Percentiles rank a stretch among this genome's conserved stretches.
These are phyloP conservation scores for Litocranius walleri DNA, from an alignment of 2,113 vertebrate genomes.

Conservation along the genomic window DNA sequence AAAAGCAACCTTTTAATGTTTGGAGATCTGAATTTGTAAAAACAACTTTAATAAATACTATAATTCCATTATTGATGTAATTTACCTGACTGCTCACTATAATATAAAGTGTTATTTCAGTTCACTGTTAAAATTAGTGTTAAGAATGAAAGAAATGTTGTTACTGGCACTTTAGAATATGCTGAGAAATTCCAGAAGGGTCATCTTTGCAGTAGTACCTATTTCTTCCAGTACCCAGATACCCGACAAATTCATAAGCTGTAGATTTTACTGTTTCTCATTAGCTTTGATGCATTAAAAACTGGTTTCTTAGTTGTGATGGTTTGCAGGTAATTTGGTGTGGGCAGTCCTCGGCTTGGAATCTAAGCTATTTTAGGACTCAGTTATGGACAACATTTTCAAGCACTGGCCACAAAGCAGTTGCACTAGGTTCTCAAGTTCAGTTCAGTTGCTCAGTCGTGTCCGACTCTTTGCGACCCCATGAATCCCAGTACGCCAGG, in stretches of 20 bases:
- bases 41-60: slow-evolving; percentile 58
- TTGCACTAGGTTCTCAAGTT: background rate
- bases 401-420: background rate
- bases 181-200: background rate
- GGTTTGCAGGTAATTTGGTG: background rate
- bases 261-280: background rate
- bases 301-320: background rate
- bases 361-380: background rate
- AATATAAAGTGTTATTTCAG: background rate
- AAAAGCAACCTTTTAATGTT: slow-evolving; percentile 15
- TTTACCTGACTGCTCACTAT: background rate
- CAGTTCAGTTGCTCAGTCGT: too few relatives aligned
- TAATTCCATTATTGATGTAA: background rate
- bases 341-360: background rate
- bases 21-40: slow-evolving; percentile 14
- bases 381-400: background rate
- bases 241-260: background rate
- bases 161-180: slow-evolving; percentile 12
- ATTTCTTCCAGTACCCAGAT: background rate
- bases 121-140: slow-evolving; percentile 12
- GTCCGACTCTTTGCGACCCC: too few relatives aligned
- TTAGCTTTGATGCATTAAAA: background rate
- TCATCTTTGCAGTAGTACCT: background rate
- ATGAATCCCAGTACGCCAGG: too few relatives aligned
- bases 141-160: background rate